These are phyloP conservation scores for Enteromius unitaeniatus DNA, from an alignment of 2,797 vertebrate genomes.

Conservation along the genomic window DNA sequence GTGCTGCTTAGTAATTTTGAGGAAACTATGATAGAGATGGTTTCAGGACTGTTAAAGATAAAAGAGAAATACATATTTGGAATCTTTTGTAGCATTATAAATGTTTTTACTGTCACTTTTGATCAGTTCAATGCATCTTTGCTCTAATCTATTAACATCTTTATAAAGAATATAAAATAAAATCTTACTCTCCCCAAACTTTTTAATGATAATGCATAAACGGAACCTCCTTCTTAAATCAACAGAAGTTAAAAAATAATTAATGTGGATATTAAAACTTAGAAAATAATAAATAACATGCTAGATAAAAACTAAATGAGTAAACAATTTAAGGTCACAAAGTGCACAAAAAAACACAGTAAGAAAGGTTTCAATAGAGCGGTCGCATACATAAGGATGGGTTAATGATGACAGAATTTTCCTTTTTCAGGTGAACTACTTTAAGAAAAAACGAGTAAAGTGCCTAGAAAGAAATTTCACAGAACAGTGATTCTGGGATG, in stretches of 20 bases:
- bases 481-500: conserved; percentile 30
- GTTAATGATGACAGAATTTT: conserved; percentile 1
- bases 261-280: conserved; percentile 31
- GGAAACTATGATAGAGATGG: not conserved
- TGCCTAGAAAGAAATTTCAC: conserved; percentile 64
- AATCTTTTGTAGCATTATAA: not conserved
- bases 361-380: conserved; percentile 6
- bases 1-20: not conserved
- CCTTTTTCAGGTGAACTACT: conserved; percentile 50
- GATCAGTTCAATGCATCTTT: not conserved
- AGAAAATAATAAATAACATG: conserved; percentile 26
- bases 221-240: not conserved
- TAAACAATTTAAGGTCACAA: conserved; percentile 41
- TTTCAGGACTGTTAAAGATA: not conserved
- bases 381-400: not conserved
- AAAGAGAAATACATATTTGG: not conserved
- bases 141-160: not conserved
- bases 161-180: not conserved
- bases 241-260: not conserved
- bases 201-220: not conserved
- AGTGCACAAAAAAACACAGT: conserved; percentile 21
- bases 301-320: conserved; percentile 45
- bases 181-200: not conserved
- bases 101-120: not conserved
- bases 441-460: conserved; percentile 65